A percentile compares a stretch with the other conserved stretches of the same genome.
Conservation (phyloP, 2,113 vertebrate genomes). For the Pollachius pollachius region DNA sequence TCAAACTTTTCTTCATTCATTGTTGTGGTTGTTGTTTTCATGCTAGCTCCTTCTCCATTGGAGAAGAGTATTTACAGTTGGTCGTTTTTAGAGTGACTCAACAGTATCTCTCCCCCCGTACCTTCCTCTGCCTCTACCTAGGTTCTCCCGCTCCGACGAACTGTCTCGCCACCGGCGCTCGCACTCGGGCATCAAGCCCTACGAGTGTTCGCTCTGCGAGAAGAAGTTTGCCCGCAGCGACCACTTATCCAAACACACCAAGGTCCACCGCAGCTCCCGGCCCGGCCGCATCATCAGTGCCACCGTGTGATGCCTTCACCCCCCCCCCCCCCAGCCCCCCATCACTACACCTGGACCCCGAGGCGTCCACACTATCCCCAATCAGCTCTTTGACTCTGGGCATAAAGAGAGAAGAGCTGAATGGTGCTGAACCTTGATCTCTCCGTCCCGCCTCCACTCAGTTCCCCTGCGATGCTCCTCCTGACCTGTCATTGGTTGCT, state of each 20-base stretch:
- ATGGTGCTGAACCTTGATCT: background rate
- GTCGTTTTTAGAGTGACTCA: background rate
- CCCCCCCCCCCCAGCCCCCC: slow-evolving; percentile 2
- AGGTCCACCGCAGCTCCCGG: slow-evolving; percentile 79
- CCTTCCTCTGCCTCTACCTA: slow-evolving; percentile 27
- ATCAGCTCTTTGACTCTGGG: background rate
- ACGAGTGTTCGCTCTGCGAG: slow-evolving; percentile 79
- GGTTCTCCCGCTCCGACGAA: slow-evolving; percentile 87
- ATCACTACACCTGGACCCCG: background rate
- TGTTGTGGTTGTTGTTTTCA: too few relatives aligned
- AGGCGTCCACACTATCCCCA: background rate
- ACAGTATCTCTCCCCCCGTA: background rate
- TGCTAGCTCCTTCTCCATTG: too few relatives aligned
- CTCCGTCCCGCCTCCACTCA: background rate
- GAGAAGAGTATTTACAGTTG: too few relatives aligned
- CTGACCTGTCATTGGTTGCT: too few relatives aligned
- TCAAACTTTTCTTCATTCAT: too few relatives aligned
- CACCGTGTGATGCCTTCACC: slow-evolving; percentile 58
- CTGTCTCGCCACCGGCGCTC: slow-evolving; percentile 85
- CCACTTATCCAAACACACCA: slow-evolving; percentile 85
- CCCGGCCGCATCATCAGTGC: slow-evolving; percentile 64
- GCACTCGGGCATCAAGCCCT: slow-evolving; percentile 85
- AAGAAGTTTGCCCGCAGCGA: slow-evolving; percentile 88
- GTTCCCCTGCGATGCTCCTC: background rate
- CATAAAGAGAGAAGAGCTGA: background rate